phyloP scores from a whole-genome alignment of 2,888 invertebrate genomes.

The Caradrina clavipalpis region DNA sequence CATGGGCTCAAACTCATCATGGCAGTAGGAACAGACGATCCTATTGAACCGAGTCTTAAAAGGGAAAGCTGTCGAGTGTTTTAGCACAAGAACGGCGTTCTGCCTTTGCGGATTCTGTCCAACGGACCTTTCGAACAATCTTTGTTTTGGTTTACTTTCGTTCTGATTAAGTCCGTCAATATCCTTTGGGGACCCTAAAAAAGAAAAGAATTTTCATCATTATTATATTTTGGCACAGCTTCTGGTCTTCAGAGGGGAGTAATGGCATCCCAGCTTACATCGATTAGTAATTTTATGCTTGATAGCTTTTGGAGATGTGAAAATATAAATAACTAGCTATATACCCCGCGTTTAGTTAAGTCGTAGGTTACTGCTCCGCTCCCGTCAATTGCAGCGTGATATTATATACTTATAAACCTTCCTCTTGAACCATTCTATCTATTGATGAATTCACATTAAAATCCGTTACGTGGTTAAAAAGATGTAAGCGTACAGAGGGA shows the following conservation, averaged over 20 bases:
- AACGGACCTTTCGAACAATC: slow-evolving; percentile 88
- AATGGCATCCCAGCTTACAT: slow-evolving; percentile 13
- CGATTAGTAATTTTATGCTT: slow-evolving; percentile 15
- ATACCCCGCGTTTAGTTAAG: too few species aligned
- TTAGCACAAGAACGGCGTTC: slow-evolving; percentile 86
- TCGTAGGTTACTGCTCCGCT: too few species aligned
- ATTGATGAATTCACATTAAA: too few species aligned
- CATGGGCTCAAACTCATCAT: slow-evolving; percentile 86
- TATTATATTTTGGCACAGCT: slow-evolving; percentile 77
- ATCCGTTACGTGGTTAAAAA: too few species aligned
- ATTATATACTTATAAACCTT: too few species aligned
- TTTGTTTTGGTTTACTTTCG: slow-evolving; percentile 86
- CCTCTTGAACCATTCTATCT: too few species aligned
- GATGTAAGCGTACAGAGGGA: too few species aligned
- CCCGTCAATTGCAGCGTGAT: too few species aligned
- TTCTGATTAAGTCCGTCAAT: slow-evolving; percentile 81
- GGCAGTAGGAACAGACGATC: slow-evolving; percentile 86
- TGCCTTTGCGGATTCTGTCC: slow-evolving; percentile 87
- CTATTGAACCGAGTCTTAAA: slow-evolving; percentile 88
- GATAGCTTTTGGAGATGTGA: slow-evolving; percentile 5
- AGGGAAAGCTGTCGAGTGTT: slow-evolving; percentile 85
- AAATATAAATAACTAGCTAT: slow-evolving; percentile 10
- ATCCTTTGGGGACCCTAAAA: slow-evolving; percentile 87
- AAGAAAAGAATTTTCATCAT: slow-evolving; percentile 86
- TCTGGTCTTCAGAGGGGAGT: slow-evolving; percentile 33